Evolutionary conservation across 1,140 invertebrate genomes (phyloP).

Genomic region (Archivesica marissinica): DNA sequence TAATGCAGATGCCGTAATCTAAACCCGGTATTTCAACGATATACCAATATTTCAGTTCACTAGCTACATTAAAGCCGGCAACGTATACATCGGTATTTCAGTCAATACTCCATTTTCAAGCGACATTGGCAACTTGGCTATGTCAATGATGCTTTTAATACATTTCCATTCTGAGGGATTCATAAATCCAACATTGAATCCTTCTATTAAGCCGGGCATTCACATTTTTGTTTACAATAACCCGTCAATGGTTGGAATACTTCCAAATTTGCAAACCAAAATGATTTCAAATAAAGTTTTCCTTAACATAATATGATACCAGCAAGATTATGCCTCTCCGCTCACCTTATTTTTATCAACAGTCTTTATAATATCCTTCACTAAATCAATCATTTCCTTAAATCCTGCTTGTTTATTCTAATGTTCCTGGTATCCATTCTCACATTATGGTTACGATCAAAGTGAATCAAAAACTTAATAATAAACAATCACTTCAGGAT

Average conservation of each 20-base stretch:
- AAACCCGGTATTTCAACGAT: too few species aligned
- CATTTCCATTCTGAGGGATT: conserved; percentile 22
- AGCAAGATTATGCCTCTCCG: too few species aligned
- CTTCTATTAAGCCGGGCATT: conserved; percentile 13
- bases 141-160: conserved; percentile 35
- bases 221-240: conserved; percentile 43
- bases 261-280: conserved; percentile 25
- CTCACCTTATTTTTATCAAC: too few species aligned
- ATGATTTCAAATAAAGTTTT: not conserved
- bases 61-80: too few species aligned
- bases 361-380: too few species aligned
- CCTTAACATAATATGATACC: too few species aligned
- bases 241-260: conserved; percentile 29
- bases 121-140: conserved; percentile 7
- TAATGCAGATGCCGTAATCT: too few species aligned
- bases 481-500: too few species aligned
- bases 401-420: conserved; percentile 1
- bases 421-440: conserved; percentile 6
- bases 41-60: too few species aligned
- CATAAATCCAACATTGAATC: conserved; percentile 37
- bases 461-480: not conserved
- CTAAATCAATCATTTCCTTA: conserved; percentile 24
- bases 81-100: not conserved
- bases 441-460: not conserved
- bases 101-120: conserved; percentile 1